These are phyloP conservation scores for Drosophila limbata DNA, from an alignment of 2,888 invertebrate genomes.

Conservation along the genomic window DNA sequence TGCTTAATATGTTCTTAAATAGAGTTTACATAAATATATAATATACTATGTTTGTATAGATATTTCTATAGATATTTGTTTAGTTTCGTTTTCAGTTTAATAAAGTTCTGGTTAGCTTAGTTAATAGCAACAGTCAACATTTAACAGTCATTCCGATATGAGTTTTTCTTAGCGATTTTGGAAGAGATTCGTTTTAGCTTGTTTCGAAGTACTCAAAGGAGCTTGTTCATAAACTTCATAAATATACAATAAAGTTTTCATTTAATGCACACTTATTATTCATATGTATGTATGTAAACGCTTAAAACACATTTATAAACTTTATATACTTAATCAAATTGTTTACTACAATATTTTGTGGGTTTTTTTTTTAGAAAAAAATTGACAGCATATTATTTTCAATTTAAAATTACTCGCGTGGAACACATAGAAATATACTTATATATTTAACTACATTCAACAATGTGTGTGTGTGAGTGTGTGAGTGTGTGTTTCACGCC, in stretches of 20 bases:
- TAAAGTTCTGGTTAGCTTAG: constrained; percentile 32
- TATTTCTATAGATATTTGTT: constrained; percentile 25
- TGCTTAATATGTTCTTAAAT: constrained; percentile 35
- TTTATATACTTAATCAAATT: constrained; percentile 20
- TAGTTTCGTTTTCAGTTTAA: not conserved
- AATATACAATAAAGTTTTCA: constrained; percentile 38
- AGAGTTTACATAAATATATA: constrained; percentile 56
- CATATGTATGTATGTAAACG: constrained; percentile 19
- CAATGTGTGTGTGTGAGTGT: constrained; percentile 8
- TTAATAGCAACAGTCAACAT: constrained; percentile 83
- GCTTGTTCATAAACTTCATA: constrained; percentile 45
- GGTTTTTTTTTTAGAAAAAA: constrained; percentile 37
- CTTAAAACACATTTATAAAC: constrained; percentile 46
- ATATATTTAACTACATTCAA: constrained; percentile 17
- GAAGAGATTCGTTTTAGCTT: constrained; percentile 70
- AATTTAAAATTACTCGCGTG: constrained; percentile 48
- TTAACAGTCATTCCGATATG: constrained; percentile 84
- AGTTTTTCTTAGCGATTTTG: constrained; percentile 69
- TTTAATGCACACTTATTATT: constrained; percentile 22
- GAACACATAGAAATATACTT: constrained; percentile 63
- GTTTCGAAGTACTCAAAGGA: constrained; percentile 54
- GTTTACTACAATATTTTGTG: constrained; percentile 5
- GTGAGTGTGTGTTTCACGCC: constrained; percentile 21
- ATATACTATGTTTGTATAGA: constrained; percentile 23
- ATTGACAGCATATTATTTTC: constrained; percentile 69